These are phyloP conservation scores for Poliocrania exsul DNA, from an alignment of 2,797 vertebrate species.

Conservation along the genomic window DNA sequence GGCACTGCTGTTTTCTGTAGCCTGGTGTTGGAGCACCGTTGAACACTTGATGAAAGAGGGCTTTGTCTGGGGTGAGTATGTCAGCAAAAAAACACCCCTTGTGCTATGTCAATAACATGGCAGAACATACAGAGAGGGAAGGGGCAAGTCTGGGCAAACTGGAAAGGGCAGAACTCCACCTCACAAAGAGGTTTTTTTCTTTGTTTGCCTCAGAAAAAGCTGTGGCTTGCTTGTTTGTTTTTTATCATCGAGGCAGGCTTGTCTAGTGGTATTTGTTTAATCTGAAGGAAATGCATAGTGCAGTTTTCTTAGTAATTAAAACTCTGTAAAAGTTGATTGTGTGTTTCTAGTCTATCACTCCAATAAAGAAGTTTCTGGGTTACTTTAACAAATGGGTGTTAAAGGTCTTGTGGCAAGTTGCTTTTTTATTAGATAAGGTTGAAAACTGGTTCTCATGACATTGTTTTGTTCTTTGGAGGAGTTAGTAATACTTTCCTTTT, in stretches of 20 bases:
- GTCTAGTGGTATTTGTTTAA: neutral
- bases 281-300: neutral
- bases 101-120: neutral
- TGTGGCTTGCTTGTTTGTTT: neutral
- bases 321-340: neutral
- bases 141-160: constrained; percentile 37
- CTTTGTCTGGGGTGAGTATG: constrained; percentile 4
- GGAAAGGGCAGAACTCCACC: neutral
- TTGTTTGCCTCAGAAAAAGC: neutral
- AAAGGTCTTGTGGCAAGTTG: neutral
- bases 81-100: neutral
- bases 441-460: neutral
- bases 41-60: neutral
- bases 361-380: neutral
- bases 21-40: neutral
- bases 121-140: neutral
- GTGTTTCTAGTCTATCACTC: neutral
- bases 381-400: neutral
- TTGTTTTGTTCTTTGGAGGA: neutral
- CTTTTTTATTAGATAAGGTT: neutral
- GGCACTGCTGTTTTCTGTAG: neutral
- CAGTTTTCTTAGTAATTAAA: neutral
- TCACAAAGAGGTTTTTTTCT: neutral
- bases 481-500: neutral
- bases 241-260: neutral